phyloP scores from a whole-genome alignment of 2,797 vertebrate genomes.

The Oceanodroma leucorhoa region DNA sequence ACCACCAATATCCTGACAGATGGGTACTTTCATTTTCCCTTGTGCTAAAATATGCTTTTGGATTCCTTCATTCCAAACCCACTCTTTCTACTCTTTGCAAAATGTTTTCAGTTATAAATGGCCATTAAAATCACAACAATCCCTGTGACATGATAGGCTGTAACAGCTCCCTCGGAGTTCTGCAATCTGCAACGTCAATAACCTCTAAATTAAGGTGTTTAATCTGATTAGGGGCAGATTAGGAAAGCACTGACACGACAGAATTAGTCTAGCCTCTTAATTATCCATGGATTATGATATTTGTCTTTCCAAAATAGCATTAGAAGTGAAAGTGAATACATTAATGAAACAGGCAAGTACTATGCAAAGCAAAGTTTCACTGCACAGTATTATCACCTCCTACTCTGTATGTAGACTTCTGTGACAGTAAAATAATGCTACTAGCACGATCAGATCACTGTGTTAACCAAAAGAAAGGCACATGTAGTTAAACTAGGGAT shows the following conservation, averaged over 20 bases:
- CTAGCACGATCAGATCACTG: not conserved
- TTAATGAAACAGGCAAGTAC: not conserved
- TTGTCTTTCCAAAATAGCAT: conserved; percentile 15
- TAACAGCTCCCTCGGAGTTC: not conserved
- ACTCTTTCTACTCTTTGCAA: not conserved
- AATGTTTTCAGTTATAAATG: not conserved
- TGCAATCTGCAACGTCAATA: not conserved
- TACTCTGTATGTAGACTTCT: not conserved
- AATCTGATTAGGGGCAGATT: conserved; percentile 33
- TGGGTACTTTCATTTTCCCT: not conserved
- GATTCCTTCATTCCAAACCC: not conserved
- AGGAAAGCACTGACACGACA: conserved; percentile 26
- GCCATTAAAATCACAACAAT: not conserved
- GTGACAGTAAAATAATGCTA: not conserved
- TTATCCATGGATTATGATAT: conserved; percentile 36
- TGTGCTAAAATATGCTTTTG: not conserved
- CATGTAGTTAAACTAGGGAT: not conserved
- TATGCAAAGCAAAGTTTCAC: not conserved
- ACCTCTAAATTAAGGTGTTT: conserved; percentile 21
- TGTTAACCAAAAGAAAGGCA: not conserved
- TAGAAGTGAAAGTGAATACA: not conserved
- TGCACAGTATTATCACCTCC: not conserved
- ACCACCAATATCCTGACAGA: not conserved
- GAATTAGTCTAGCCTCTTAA: conserved; percentile 39
- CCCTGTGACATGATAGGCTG: not conserved